Conservation (phyloP, 2,797 vertebrate genomes). For the Microhierax caerulescens region DNA sequence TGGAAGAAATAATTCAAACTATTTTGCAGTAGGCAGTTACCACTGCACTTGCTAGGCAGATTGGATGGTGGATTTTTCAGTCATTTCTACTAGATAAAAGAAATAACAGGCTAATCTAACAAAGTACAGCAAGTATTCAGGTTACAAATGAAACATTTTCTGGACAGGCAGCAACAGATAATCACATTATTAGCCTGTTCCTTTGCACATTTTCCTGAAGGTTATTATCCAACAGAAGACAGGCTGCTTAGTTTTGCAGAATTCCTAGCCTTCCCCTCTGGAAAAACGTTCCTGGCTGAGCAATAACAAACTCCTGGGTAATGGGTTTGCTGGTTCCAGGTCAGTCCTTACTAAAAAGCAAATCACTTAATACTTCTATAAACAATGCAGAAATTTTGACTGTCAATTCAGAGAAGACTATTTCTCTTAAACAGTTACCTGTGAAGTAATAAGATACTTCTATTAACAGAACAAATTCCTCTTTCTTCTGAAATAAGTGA, state of each 20-base stretch:
- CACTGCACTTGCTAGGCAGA: neutral
- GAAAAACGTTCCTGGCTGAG: neutral
- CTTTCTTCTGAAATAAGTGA: neutral
- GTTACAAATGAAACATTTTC: neutral
- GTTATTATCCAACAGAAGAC: neutral
- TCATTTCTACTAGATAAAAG: neutral
- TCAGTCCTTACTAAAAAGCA: neutral
- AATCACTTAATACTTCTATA: neutral
- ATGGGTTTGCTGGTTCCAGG: neutral
- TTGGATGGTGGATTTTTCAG: neutral
- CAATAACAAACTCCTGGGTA: neutral
- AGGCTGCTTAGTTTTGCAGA: slow-evolving; percentile 2
- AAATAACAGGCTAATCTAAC: neutral
- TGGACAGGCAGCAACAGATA: neutral
- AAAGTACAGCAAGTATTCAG: neutral
- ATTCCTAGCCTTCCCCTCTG: neutral
- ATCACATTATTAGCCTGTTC: neutral
- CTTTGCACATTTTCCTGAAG: neutral
- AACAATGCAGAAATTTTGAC: neutral
- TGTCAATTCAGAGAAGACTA: neutral
- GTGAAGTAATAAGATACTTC: neutral
- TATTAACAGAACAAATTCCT: neutral
- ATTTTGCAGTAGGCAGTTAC: neutral
- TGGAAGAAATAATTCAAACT: neutral
- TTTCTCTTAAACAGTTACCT: neutral